phyloP scores from a whole-genome alignment of 2,797 vertebrate genomes.

The Prionace glauca region DNA sequence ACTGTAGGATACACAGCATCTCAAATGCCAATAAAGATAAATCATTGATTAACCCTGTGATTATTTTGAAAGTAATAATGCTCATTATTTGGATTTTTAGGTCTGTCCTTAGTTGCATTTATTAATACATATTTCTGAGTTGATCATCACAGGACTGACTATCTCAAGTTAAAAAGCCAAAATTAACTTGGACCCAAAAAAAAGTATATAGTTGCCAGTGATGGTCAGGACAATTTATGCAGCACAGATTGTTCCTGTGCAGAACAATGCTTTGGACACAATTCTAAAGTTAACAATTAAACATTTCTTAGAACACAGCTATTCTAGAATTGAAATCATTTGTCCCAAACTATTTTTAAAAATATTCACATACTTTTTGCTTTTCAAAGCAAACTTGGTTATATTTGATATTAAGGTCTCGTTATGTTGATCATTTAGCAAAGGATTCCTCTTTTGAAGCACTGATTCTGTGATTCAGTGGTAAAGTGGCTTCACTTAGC shows the following conservation, averaged over 20 bases:
- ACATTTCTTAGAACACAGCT: neutral
- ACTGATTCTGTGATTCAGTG: neutral
- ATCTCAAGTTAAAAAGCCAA: neutral
- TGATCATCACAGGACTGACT: neutral
- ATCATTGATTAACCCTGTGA: too few species aligned
- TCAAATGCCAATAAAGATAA: neutral
- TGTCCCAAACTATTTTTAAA: neutral
- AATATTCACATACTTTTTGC: neutral
- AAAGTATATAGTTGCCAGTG: neutral
- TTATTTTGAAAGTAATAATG: neutral
- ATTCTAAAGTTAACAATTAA: slow-evolving; percentile 16
- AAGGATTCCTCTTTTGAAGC: neutral
- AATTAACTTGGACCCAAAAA: neutral
- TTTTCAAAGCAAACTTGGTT: neutral
- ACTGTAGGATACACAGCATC: neutral
- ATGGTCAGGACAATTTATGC: neutral
- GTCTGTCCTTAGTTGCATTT: neutral
- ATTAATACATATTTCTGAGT: neutral
- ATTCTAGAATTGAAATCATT: neutral
- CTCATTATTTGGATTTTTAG: neutral
- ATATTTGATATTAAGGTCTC: neutral
- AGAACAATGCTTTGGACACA: neutral
- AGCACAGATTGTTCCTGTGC: neutral
- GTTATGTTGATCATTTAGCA: neutral
- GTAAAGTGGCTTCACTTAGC: neutral